phyloP scores from a whole-genome alignment of 1,140 invertebrate genomes.

The Leucophenga varia region DNA sequence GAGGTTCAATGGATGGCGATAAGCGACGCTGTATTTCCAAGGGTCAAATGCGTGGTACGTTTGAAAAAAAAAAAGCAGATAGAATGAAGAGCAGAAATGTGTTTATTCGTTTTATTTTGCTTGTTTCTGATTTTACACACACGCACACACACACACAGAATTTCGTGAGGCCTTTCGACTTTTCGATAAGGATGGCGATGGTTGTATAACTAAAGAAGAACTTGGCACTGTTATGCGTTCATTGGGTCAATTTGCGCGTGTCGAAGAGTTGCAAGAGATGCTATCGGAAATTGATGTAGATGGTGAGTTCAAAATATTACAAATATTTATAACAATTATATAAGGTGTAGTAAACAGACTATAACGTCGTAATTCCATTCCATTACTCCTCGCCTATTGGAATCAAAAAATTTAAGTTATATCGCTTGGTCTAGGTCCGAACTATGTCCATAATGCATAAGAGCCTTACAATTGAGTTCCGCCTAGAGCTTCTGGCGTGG shows the following conservation, averaged over 20 bases:
- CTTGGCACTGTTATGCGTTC: conserved; percentile 82
- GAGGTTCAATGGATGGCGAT: conserved; percentile 17
- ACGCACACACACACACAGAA: conserved; percentile 57
- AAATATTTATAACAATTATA: too few relatives aligned
- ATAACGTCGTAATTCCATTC: too few relatives aligned
- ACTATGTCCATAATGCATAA: too few relatives aligned
- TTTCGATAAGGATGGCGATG: conserved; percentile 87
- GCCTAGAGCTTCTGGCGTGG: too few relatives aligned
- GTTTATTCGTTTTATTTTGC: background rate
- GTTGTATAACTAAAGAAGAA: conserved; percentile 84
- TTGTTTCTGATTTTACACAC: background rate
- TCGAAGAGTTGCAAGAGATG: conserved; percentile 83
- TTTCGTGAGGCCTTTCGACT: conserved; percentile 85
- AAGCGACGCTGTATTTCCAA: conserved; percentile 66
- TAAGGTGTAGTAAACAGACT: too few relatives aligned
- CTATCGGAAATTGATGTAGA: conserved; percentile 88
- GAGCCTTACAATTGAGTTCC: too few relatives aligned
- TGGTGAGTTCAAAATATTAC: conserved; percentile 66
- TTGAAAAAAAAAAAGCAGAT: too few relatives aligned
- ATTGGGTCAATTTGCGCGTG: conserved; percentile 79
- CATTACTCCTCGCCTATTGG: too few relatives aligned
- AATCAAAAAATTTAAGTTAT: too few relatives aligned
- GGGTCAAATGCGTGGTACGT: conserved; percentile 73
- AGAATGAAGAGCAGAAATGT: background rate
- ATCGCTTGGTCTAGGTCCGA: too few relatives aligned